These are phyloP conservation scores for Scaptomyza pallida DNA, from an alignment of 1,140 invertebrate species.

Conservation along the genomic window DNA sequence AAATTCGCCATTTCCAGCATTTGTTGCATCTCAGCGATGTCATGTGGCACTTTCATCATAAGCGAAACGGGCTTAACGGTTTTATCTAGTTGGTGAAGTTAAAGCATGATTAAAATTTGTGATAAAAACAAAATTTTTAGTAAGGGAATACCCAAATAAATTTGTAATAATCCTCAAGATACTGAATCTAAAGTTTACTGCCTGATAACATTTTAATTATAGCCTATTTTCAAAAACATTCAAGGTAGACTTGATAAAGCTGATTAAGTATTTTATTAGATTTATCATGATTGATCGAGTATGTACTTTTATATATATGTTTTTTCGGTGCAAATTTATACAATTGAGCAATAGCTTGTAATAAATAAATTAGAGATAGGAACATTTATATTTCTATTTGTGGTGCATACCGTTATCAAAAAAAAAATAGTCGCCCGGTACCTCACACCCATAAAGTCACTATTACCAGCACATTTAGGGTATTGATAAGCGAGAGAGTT, in stretches of 20 bases:
- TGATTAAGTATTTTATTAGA: no score
- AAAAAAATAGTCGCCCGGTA: background rate
- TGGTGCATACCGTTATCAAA: background rate
- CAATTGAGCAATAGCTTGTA: background rate
- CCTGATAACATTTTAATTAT: no score
- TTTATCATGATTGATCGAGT: no score
- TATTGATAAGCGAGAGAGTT: constrained; percentile 3
- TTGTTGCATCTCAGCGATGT: constrained; percentile 56
- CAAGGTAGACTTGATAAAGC: no score
- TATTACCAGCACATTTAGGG: background rate
- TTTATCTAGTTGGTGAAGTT: constrained; percentile 40
- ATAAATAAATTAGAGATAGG: background rate
- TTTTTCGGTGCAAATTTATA: no score
- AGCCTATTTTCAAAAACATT: no score
- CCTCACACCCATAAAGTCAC: background rate
- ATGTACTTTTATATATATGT: no score
- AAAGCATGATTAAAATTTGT: constrained; percentile 3
- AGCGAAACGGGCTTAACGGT: constrained; percentile 45
- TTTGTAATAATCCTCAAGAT: no score
- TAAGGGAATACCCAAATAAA: no score
- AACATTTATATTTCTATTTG: background rate
- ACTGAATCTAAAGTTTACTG: no score
- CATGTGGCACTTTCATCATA: constrained; percentile 74
- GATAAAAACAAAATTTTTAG: background rate
- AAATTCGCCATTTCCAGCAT: constrained; percentile 62